phyloP scores from a whole-genome alignment of 2,888 invertebrate genomes.

The Drosophila meridiana region DNA sequence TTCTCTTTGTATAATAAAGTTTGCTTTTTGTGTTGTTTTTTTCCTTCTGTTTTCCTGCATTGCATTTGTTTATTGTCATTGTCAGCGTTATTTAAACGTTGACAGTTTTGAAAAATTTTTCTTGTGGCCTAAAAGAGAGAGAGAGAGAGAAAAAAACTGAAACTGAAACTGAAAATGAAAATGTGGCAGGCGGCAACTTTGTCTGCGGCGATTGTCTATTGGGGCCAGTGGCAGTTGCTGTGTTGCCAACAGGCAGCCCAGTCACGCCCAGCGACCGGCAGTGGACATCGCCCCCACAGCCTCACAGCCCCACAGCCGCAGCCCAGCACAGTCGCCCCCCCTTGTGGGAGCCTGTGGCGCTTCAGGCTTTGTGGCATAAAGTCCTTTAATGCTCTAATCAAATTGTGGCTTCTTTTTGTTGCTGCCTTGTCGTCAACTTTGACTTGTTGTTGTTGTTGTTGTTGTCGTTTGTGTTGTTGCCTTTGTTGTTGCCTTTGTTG shows the following conservation, averaged over 20 bases:
- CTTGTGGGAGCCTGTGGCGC: conserved; percentile 59
- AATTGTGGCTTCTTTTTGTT: conserved; percentile 78
- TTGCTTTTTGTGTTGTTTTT: conserved; percentile 10
- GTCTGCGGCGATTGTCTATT: conserved; percentile 47
- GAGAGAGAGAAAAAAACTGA: background rate
- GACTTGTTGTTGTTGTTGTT: conserved; percentile 48
- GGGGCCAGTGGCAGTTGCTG: conserved; percentile 10
- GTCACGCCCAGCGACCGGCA: background rate
- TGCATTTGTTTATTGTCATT: conserved; percentile 78
- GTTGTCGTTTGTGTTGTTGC: conserved; percentile 23
- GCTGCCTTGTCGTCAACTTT: conserved; percentile 46
- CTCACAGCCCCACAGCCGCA: background rate
- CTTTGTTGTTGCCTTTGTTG: conserved; percentile 34
- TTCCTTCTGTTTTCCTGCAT: conserved; percentile 40
- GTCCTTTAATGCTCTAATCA: conserved; percentile 80
- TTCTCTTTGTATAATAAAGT: conserved; percentile 36
- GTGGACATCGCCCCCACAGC: background rate
- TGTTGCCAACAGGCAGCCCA: conserved; percentile 8
- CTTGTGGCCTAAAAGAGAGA: conserved; percentile 25
- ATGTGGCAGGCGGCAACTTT: conserved; percentile 52
- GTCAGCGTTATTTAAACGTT: conserved; percentile 78
- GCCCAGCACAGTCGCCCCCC: conserved; percentile 10
- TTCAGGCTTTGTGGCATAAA: conserved; percentile 74
- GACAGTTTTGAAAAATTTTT: conserved; percentile 62
- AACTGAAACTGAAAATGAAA: conserved; percentile 33